phyloP scores from a whole-genome alignment of 2,888 invertebrate species.

The Megaustenia siamemsis region DNA sequence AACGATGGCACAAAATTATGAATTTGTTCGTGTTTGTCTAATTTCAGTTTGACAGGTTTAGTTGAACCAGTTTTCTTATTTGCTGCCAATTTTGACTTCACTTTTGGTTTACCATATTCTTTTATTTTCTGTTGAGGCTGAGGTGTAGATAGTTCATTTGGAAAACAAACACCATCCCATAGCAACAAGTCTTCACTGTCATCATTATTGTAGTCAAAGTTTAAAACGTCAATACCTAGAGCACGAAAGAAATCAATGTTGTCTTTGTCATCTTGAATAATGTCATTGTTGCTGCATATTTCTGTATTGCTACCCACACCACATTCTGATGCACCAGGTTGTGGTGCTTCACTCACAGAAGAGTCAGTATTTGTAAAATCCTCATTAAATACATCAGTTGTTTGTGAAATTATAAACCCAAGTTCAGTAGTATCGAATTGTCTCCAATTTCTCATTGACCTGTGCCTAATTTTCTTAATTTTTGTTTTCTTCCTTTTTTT shows the following conservation, averaged over 20 bases:
- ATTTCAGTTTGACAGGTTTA: not conserved
- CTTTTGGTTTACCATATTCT: not conserved
- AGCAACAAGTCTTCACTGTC: not conserved
- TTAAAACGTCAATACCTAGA: conserved; percentile 41
- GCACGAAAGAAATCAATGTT: conserved; percentile 29
- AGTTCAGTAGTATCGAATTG: conserved; percentile 58
- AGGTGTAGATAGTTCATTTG: not conserved
- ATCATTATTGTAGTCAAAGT: not conserved
- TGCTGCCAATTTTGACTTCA: not conserved
- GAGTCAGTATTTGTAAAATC: not conserved
- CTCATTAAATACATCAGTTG: conserved; percentile 54
- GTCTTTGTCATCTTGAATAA: not conserved
- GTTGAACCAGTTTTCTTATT: not conserved
- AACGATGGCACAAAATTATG: not conserved
- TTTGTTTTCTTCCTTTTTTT: not conserved
- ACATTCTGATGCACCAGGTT: not conserved
- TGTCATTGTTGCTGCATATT: not conserved
- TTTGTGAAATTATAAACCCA: conserved; percentile 67
- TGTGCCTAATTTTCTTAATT: conserved; percentile 38
- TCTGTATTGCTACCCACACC: not conserved
- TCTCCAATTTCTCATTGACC: conserved; percentile 67
- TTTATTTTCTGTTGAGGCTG: not conserved
- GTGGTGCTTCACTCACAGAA: too few species aligned
- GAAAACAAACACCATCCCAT: conserved; percentile 39
- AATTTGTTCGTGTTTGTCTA: not conserved